Evolutionary conservation across 2,113 vertebrate species (phyloP).

Genomic region (Theristicus caerulescens): DNA sequence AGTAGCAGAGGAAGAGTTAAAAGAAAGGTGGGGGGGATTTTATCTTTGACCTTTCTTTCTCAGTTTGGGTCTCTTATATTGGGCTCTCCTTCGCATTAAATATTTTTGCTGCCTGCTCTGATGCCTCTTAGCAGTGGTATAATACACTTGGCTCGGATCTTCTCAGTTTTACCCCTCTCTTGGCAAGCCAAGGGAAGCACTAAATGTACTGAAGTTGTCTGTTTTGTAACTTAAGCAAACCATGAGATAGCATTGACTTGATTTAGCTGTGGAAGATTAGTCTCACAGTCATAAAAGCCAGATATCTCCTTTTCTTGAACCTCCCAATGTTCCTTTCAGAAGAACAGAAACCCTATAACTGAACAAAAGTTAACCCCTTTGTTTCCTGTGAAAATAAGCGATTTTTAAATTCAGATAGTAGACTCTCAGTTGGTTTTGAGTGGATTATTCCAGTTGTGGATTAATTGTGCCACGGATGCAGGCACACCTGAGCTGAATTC

Average conservation of each 20-base stretch:
- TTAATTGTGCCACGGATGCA: background rate
- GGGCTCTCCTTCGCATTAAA: background rate
- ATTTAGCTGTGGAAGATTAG: slow-evolving; percentile 11
- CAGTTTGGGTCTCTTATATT: background rate
- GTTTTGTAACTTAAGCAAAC: slow-evolving; percentile 19
- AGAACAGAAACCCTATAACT: background rate
- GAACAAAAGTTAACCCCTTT: background rate
- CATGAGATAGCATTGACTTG: slow-evolving; percentile 11
- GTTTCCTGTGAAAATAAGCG: background rate
- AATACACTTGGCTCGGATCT: background rate
- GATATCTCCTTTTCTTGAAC: slow-evolving; percentile 12
- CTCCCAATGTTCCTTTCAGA: background rate
- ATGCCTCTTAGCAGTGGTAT: background rate
- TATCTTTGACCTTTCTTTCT: background rate
- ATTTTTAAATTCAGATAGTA: background rate
- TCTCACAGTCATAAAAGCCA: slow-evolving; percentile 6
- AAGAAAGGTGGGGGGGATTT: background rate
- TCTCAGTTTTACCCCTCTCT: background rate
- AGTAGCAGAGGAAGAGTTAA: background rate
- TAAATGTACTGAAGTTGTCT: background rate
- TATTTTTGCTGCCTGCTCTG: background rate
- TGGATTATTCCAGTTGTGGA: background rate
- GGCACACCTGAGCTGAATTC: slow-evolving; percentile 27
- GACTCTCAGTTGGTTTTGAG: background rate
- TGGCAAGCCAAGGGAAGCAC: background rate